Evolutionary conservation across 2,797 vertebrate species (phyloP), one percentile per base, ranked within the genome.

Genomic region (Salarias fasciatus): DNA sequence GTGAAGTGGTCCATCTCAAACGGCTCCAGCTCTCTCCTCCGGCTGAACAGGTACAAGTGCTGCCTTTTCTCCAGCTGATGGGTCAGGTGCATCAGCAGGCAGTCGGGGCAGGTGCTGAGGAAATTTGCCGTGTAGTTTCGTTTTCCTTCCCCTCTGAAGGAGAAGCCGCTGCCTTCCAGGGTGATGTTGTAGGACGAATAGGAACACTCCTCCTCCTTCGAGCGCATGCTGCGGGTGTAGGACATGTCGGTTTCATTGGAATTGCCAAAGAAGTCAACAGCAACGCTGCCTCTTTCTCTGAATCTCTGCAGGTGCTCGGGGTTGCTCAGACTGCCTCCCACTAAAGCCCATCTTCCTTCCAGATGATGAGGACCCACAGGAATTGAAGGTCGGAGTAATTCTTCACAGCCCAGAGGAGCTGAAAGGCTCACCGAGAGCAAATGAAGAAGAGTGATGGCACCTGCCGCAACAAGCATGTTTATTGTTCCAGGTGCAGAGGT

Each of bases 331-430:
- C 77, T 63, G 31, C 61, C 83, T 0, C 73, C 73, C 8, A 82
- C 38, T 4, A 84, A 45, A 14, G 63, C 70, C 80, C 84, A 75
- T 12, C 3, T 70, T 0, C 85, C 82, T 18, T 68, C 53, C 31
- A 84, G 37, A 47, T 41, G 29, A 13, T 0, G 13, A 40, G 24
- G 45, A 12, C 62, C 13, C 7, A 71, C 38, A 2, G 14, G 55
- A 44, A 31, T 67, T 29, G 62, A 13, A 6, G 79, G 82, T 11
- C 40, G 48, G 46, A 80, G 8, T 40, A 68, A 44, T 7, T 77
- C 56, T 8, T 78, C 56, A 24, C 85, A 87, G 30, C 33, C 18
- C 29, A 69, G 36, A 38, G 72, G 70, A 56, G 66, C 77, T 33
- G 85, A 58, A 3, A 6, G 68, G 47, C 69, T 51, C 45, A 57